Evolutionary conservation across 2,113 vertebrate species (phyloP).

Genomic region (Pongo abelii): DNA sequence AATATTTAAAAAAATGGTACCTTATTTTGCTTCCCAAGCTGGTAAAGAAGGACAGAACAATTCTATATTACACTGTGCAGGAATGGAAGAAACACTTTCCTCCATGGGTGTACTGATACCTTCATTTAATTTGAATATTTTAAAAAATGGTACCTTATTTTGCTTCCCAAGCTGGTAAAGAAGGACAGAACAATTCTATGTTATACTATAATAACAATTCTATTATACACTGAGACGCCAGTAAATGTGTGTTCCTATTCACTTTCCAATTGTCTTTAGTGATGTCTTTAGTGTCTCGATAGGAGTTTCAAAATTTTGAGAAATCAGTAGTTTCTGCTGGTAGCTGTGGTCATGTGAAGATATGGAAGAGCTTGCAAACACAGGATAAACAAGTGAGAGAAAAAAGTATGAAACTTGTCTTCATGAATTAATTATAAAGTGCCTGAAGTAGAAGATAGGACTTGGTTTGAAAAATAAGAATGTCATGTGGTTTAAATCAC

Average conservation of each 20-base stretch:
- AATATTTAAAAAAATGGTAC: not conserved
- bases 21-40: not conserved
- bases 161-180: too few species aligned
- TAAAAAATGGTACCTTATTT: too few species aligned
- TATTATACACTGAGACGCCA: not conserved
- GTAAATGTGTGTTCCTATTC: not conserved
- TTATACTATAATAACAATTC: too few species aligned
- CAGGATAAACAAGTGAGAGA: not conserved
- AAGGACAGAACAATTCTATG: too few species aligned
- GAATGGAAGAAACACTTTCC: too few species aligned
- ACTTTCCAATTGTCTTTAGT: not conserved
- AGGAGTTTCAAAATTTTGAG: not conserved
- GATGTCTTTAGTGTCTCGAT: not conserved
- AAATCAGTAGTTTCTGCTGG: not conserved
- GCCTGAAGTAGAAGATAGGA: constrained; percentile 11
- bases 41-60: not conserved
- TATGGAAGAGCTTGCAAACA: not conserved
- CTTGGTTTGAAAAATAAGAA: constrained; percentile 26
- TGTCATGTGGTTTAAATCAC: constrained; percentile 27
- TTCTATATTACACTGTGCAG: not conserved
- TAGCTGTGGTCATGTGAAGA: not conserved
- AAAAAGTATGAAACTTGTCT: not conserved
- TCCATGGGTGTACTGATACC: too few species aligned
- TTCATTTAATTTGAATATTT: too few species aligned
- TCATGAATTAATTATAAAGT: constrained; percentile 58